These are phyloP conservation scores for Caenorhabditis macrosperma DNA, from an alignment of 2,888 invertebrate species.

Conservation along the genomic window DNA sequence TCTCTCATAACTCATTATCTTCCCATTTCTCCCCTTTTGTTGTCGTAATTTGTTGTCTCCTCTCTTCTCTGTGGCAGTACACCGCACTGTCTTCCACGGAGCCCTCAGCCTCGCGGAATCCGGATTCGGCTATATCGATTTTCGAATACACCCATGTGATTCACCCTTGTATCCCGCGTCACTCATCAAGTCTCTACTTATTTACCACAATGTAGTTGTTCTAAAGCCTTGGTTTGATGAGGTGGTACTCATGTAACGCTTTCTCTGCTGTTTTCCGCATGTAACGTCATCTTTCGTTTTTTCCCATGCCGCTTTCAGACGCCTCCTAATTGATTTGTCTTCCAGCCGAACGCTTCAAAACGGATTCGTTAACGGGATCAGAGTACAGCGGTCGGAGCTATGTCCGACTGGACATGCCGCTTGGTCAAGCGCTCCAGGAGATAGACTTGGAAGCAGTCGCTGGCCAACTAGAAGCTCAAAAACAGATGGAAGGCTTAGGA, in stretches of 20 bases:
- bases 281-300: neutral
- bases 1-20: too few species aligned
- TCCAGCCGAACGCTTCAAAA: conserved; percentile 1
- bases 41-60: too few species aligned
- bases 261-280: neutral
- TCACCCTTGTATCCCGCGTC: too few species aligned
- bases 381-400: conserved; percentile 4
- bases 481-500: too few species aligned
- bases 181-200: too few species aligned
- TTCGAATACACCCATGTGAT: too few species aligned
- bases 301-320: neutral
- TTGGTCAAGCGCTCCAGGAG: conserved; percentile 21
- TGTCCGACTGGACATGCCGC: conserved; percentile 43
- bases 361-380: conserved; percentile 1
- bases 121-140: too few species aligned
- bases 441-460: conserved; percentile 28
- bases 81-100: too few species aligned
- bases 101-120: too few species aligned
- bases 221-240: neutral
- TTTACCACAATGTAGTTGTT: too few species aligned
- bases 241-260: neutral
- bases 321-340: neutral
- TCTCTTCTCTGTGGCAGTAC: too few species aligned
- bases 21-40: too few species aligned
- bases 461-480: conserved; percentile 24